Conservation (phyloP, 2,888 invertebrate genomes). For the Yponomeuta plumbellus region DNA sequence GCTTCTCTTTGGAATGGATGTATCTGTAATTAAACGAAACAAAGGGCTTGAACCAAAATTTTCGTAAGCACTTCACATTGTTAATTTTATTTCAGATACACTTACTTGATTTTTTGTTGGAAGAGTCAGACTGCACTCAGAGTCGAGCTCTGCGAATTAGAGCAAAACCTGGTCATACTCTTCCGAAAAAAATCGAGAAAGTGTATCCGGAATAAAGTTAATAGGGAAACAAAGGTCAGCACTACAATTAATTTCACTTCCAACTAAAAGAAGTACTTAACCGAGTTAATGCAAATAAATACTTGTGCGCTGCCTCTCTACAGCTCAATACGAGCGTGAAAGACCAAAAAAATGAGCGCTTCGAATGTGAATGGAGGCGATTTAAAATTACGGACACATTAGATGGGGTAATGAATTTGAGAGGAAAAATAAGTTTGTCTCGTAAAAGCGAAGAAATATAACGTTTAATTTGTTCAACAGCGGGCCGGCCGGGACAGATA, state of each 20-base stretch:
- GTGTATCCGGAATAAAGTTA: too few relatives aligned
- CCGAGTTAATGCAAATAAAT: slow-evolving; percentile 41
- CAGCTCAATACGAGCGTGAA: slow-evolving; percentile 35
- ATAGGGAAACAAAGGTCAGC: too few relatives aligned
- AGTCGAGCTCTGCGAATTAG: too few relatives aligned
- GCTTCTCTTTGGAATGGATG: slow-evolving; percentile 98
- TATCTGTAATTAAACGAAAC: slow-evolving; percentile 80
- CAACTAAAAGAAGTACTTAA: slow-evolving; percentile 30
- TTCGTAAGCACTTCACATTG: too few relatives aligned
- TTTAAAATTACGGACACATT: slow-evolving; percentile 42
- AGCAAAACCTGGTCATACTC: too few relatives aligned
- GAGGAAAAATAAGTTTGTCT: slow-evolving; percentile 56
- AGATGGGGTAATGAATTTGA: slow-evolving; percentile 56
- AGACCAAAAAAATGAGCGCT: slow-evolving; percentile 41
- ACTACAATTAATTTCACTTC: slow-evolving; percentile 32
- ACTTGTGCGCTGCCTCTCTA: slow-evolving; percentile 35
- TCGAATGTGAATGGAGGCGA: slow-evolving; percentile 51
- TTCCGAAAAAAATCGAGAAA: too few relatives aligned
- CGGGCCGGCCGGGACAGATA: slow-evolving; percentile 65
- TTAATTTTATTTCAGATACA: too few relatives aligned
- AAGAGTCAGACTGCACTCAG: too few relatives aligned
- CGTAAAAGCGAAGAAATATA: slow-evolving; percentile 75
- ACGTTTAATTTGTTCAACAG: slow-evolving; percentile 73
- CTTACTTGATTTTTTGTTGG: too few relatives aligned
- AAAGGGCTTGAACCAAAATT: neutral